Percentiles rank a stretch among this genome's conserved stretches.
Evolutionary conservation across 37 sponge, comb jelly and placozoan genomes (phyloP).

Genomic region (Tethya wilhelma): DNA sequence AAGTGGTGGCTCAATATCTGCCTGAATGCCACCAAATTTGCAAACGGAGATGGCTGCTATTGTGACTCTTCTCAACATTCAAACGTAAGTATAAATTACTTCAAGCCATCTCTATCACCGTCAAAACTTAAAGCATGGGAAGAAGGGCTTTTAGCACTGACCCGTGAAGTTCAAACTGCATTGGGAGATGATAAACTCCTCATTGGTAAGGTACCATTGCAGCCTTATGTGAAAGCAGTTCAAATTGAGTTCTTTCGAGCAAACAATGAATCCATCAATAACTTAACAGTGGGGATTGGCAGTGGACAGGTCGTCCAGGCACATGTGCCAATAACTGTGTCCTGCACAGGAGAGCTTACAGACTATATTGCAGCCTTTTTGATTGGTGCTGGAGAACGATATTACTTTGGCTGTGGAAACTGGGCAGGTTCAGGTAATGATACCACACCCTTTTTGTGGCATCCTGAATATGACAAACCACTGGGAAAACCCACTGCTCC

Average conservation of each 20-base stretch:
- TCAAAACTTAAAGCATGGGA: conserved; percentile 19
- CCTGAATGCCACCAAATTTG: conserved; percentile 44
- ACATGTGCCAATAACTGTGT: conserved; percentile 16
- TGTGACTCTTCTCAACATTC: conserved; percentile 49
- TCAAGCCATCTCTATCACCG: conserved; percentile 10
- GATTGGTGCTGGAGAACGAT: conserved; percentile 47
- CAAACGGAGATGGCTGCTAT: conserved; percentile 54
- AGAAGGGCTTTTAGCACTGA: conserved; percentile 32
- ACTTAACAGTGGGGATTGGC: conserved; percentile 3
- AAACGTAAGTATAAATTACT: too few relatives aligned
- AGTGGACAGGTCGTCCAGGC: conserved; percentile 47
- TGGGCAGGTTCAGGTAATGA: conserved; percentile 22
- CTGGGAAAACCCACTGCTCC: conserved; percentile 49
- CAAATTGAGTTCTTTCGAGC: conserved; percentile 51
- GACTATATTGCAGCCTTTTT: conserved; percentile 58
- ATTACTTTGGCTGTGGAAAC: conserved; percentile 49
- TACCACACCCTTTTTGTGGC: conserved; percentile 18
- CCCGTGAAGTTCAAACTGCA: conserved; percentile 35
- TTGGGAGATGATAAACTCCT: conserved; percentile 34
- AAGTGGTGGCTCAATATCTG: conserved; percentile 34
- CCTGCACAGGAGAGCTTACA: conserved; percentile 34
- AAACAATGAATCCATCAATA: conserved; percentile 29
- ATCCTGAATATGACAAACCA: conserved; percentile 50
- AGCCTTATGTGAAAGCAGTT: conserved; percentile 57
- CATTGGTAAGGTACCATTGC: conserved; percentile 13